phyloP scores from a whole-genome alignment of 35 echinoderm and acorn worm species.

The Diadema setosum region DNA sequence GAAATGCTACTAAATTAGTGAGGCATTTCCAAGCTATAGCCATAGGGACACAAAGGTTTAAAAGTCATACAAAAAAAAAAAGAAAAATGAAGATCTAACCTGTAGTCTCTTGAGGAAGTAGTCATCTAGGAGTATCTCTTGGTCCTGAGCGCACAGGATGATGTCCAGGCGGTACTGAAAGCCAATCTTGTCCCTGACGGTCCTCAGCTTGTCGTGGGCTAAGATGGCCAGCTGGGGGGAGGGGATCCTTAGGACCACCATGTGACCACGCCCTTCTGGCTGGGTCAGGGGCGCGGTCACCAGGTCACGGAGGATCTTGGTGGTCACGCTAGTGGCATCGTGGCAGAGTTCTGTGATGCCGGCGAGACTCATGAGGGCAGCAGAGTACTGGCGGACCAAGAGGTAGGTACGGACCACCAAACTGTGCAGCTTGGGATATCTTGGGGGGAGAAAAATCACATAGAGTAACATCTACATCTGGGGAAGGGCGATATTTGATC shows the following conservation, averaged over 20 bases:
- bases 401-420: conserved; percentile 88
- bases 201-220: conserved; percentile 74
- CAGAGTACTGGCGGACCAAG: conserved; percentile 84
- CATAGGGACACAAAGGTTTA: no score
- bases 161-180: conserved; percentile 87
- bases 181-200: conserved; percentile 82
- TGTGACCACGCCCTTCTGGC: conserved; percentile 43
- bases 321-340: conserved; percentile 55
- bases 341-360: conserved; percentile 5
- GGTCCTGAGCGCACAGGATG: conserved; percentile 40
- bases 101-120: conserved; percentile 82
- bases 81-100: conserved; percentile 11
- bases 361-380: conserved; percentile 75
- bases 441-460: neutral
- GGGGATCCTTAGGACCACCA: conserved; percentile 74
- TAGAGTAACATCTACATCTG: neutral
- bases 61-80: neutral
- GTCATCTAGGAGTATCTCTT: conserved; percentile 59
- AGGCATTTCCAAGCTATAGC: no score
- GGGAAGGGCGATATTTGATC: no score
- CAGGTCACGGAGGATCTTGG: conserved; percentile 60
- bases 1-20: no score
- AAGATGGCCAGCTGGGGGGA: conserved; percentile 83
- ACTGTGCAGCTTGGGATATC: conserved; percentile 92
- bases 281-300: conserved; percentile 27